Conservation (phyloP, 2,113 vertebrate species). For the Myiopsitta monachus region DNA sequence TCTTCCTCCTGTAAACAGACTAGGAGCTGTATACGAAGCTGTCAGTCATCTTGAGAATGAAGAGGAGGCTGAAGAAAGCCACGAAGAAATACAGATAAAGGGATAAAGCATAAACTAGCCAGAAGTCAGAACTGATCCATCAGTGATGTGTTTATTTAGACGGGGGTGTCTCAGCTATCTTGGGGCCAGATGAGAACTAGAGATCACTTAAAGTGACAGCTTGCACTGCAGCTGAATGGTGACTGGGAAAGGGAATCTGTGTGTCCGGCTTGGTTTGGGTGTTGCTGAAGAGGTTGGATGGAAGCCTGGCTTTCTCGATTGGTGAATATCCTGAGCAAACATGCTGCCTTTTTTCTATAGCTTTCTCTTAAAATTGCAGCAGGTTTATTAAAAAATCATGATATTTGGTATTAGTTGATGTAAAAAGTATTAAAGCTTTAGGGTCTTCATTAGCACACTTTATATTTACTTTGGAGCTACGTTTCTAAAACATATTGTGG, state of each 20-base stretch:
- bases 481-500: background rate
- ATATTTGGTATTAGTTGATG: background rate
- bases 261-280: background rate
- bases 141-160: background rate
- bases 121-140: background rate
- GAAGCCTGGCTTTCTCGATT: slow-evolving; percentile 55
- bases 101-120: background rate
- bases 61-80: background rate
- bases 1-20: background rate
- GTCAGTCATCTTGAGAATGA: background rate
- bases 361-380: background rate
- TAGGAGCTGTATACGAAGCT: background rate
- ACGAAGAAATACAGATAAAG: background rate
- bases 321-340: slow-evolving; percentile 43
- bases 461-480: background rate
- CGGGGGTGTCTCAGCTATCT: background rate
- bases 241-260: background rate
- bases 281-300: slow-evolving; percentile 13
- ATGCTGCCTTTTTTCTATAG: background rate
- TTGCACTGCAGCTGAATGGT: accelerated
- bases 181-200: background rate
- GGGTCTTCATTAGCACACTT: background rate
- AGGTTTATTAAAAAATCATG: background rate
- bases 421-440: background rate
- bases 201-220: background rate